A percentile compares a stretch with the other conserved stretches of the same genome.
phyloP scores from a whole-genome alignment of 2,797 vertebrate species.

The Melanogrammus aeglefinus region DNA sequence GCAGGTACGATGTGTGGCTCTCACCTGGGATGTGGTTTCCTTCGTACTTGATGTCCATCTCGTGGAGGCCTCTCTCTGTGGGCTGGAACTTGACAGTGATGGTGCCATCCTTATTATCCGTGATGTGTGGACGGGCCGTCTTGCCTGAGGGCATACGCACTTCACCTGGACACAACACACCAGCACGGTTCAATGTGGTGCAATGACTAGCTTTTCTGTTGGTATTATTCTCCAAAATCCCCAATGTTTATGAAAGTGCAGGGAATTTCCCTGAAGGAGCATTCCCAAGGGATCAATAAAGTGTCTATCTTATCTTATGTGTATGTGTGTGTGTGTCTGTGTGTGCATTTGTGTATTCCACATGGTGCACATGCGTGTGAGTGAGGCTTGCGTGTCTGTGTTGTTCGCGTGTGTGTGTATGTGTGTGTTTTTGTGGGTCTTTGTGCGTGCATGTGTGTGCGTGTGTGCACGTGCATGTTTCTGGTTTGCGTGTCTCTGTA shows the following conservation, averaged over 20 bases:
- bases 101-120: constrained; percentile 93
- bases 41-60: constrained; percentile 98
- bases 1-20: neutral
- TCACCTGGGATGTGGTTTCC: constrained; percentile 96
- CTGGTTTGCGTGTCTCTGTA: no score
- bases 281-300: no score
- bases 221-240: neutral
- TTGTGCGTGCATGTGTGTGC: no score
- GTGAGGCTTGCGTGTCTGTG: neutral
- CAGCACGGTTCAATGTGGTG: constrained; percentile 23
- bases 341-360: no score
- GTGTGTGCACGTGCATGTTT: no score
- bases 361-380: neutral
- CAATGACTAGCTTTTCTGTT: neutral
- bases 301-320: neutral
- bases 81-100: constrained; percentile 92
- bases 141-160: constrained; percentile 96
- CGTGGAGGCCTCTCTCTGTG: constrained; percentile 89
- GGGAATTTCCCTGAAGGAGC: no score
- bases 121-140: constrained; percentile 85
- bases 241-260: neutral
- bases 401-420: neutral
- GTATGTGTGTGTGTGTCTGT: neutral
- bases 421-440: neutral
- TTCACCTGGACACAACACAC: constrained; percentile 76